Evolutionary conservation across 2,797 vertebrate species (phyloP).

Genomic region (Petrocephalus schoutedeni): DNA sequence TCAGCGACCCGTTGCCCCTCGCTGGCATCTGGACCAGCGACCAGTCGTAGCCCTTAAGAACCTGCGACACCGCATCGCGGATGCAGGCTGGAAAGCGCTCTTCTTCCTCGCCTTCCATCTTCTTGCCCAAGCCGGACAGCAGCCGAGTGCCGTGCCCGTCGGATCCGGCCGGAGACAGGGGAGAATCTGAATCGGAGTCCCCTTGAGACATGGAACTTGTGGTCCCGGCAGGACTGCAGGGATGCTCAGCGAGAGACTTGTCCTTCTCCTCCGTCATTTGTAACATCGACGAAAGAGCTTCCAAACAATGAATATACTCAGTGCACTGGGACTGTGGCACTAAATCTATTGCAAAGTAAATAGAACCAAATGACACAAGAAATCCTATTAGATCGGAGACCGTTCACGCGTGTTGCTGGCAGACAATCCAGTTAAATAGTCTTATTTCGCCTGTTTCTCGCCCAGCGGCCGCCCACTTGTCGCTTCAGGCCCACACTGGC

Average conservation of each 20-base stretch:
- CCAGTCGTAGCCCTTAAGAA: constrained; percentile 97
- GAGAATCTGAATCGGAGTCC: constrained; percentile 90
- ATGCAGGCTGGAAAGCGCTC: constrained; percentile 96
- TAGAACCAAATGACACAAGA: constrained; percentile 38
- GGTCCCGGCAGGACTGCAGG: constrained; percentile 83
- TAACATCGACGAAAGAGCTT: constrained; percentile 55
- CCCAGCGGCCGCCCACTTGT: constrained; percentile 27
- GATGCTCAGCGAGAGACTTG: constrained; percentile 69
- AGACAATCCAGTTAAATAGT: constrained; percentile 4
- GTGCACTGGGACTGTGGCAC: constrained; percentile 30
- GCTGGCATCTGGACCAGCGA: constrained; percentile 92
- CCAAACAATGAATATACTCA: neutral
- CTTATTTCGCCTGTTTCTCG: constrained; percentile 33
- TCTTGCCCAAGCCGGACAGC: constrained; percentile 58
- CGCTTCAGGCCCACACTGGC: constrained; percentile 42
- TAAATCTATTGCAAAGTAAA: constrained; percentile 12
- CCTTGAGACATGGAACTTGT: constrained; percentile 83
- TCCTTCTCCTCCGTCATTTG: constrained; percentile 86
- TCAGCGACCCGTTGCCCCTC: constrained; percentile 77
- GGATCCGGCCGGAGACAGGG: constrained; percentile 74
- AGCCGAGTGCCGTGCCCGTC: constrained; percentile 58
- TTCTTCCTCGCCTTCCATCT: constrained; percentile 74
- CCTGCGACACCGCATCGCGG: constrained; percentile 91
- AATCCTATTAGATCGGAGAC: constrained; percentile 32
- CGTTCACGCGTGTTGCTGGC: constrained; percentile 29